Evolutionary conservation across 2,888 invertebrate genomes (phyloP).

Genomic region (Trichacis sp.): DNA sequence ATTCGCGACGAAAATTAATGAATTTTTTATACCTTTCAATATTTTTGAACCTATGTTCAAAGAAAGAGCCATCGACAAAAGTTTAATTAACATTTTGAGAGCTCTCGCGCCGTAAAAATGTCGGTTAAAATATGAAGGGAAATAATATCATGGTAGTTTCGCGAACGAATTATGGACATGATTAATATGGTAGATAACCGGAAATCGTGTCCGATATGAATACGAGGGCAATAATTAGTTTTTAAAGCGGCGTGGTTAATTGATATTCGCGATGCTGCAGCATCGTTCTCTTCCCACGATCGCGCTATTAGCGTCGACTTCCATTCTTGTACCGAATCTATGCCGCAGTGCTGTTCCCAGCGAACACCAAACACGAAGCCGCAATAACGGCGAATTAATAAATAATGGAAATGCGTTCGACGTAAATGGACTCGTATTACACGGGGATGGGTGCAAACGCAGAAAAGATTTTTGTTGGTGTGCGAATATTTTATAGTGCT

Average conservation of each 20-base stretch:
- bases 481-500: no score
- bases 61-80: no score
- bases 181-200: slow-evolving; percentile 25
- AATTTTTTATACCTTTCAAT: no score
- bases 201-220: slow-evolving; percentile 18
- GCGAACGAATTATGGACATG: slow-evolving; percentile 2
- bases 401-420: slow-evolving; percentile 48
- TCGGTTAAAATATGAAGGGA: neutral
- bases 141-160: slow-evolving; percentile 2
- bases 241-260: slow-evolving; percentile 39
- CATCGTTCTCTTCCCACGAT: slow-evolving; percentile 8
- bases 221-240: slow-evolving; percentile 35
- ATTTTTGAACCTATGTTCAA: no score
- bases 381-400: slow-evolving; percentile 43
- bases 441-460: neutral
- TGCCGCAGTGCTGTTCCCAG: slow-evolving; percentile 28
- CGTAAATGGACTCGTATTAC: slow-evolving; percentile 43
- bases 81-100: no score
- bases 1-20: no score
- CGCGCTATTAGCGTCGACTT: slow-evolving; percentile 17
- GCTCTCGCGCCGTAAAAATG: neutral
- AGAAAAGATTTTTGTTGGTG: no score
- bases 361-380: slow-evolving; percentile 28
- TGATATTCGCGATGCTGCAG: slow-evolving; percentile 34
- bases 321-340: slow-evolving; percentile 16